These are phyloP conservation scores for Ophthalmolycus amberensis DNA, from an alignment of 2,113 vertebrate species.

Conservation along the genomic window DNA sequence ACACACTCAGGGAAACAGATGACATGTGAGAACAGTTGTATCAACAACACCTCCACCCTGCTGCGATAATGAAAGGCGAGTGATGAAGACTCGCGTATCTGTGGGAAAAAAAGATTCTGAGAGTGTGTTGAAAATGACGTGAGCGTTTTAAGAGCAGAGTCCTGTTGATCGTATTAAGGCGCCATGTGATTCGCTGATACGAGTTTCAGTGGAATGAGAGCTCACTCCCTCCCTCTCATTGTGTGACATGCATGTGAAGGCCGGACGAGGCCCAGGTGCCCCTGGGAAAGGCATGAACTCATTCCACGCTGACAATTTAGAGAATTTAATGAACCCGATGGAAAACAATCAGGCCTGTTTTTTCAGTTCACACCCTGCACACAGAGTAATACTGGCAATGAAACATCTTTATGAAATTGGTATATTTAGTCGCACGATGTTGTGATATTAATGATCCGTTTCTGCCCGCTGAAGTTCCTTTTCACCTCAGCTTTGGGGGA, in stretches of 20 bases:
- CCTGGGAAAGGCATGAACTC: conserved; percentile 51
- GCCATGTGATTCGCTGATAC: conserved; percentile 29
- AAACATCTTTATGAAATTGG: neutral
- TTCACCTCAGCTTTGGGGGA: neutral
- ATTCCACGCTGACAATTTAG: conserved; percentile 29
- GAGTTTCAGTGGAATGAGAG: neutral
- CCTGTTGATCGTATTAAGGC: neutral
- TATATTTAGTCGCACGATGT: neutral
- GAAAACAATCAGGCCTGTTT: conserved; percentile 17
- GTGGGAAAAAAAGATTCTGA: conserved; percentile 16
- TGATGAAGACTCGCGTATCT: conserved; percentile 25
- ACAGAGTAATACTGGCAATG: neutral
- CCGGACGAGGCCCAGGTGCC: neutral
- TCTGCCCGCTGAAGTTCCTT: neutral
- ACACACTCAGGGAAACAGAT: conserved; percentile 21
- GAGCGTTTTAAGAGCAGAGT: neutral
- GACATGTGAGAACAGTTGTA: conserved; percentile 5
- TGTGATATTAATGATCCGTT: neutral
- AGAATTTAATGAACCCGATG: conserved; percentile 35
- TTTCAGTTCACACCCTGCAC: neutral
- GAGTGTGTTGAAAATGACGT: neutral
- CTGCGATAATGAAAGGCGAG: conserved; percentile 26
- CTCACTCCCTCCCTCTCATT: neutral
- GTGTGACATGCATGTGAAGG: conserved; percentile 27
- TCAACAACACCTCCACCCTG: conserved; percentile 40